Percentiles rank a stretch among this genome's conserved stretches.
Conservation (phyloP, 2,888 invertebrate species). For the Podabrus alpinus region DNA sequence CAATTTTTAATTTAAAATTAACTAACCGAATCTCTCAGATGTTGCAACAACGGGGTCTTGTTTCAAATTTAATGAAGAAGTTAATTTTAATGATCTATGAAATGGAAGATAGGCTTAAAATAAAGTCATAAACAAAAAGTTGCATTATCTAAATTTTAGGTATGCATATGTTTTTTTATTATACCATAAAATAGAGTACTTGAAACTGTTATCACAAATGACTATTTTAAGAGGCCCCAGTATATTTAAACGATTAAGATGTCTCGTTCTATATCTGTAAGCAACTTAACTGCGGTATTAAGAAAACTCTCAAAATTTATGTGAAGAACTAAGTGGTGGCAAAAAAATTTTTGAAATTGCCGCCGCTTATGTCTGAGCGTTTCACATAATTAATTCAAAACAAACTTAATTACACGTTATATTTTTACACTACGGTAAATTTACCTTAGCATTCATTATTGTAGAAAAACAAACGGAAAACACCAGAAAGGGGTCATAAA, state of each 20-base stretch:
- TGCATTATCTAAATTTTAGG: conserved; percentile 24
- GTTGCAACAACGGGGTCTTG: neutral
- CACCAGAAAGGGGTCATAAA: neutral
- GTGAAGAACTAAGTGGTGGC: conserved; percentile 19
- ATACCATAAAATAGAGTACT: conserved; percentile 17
- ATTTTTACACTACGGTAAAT: neutral
- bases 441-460: neutral
- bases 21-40: neutral
- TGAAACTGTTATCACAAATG: conserved; percentile 26
- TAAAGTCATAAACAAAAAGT: conserved; percentile 15
- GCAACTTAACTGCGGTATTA: conserved; percentile 22
- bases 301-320: conserved; percentile 21
- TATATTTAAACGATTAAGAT: conserved; percentile 30
- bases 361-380: neutral
- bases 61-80: neutral
- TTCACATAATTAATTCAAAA: neutral
- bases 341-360: conserved; percentile 14
- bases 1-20: neutral
- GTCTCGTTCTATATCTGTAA: conserved; percentile 27
- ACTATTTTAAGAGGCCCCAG: conserved; percentile 25
- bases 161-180: conserved; percentile 24
- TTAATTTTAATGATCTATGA: neutral
- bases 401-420: neutral
- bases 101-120: conserved; percentile 15
- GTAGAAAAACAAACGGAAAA: neutral